Evolutionary conservation across 2,113 vertebrate species (phyloP).

Genomic region (Mustelus asterias): DNA sequence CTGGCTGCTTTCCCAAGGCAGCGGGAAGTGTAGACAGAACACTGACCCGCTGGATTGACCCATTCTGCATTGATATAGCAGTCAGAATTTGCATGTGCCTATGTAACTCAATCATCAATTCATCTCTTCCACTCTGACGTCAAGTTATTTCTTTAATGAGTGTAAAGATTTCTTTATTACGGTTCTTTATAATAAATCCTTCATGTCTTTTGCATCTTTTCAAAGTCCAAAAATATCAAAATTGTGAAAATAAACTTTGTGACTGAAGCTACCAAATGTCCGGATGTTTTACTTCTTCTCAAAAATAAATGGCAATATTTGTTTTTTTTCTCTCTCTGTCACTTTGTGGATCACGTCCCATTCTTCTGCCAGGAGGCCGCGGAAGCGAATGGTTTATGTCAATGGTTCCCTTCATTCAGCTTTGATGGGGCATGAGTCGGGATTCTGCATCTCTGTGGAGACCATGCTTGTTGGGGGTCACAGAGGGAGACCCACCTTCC

Average conservation of each 20-base stretch:
- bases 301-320: background rate
- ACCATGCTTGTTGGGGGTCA: background rate
- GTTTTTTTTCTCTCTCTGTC: background rate
- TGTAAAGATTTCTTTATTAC: slow-evolving; percentile 14
- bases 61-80: background rate
- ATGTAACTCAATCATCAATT: background rate
- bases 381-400: background rate
- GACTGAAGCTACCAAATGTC: background rate
- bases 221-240: background rate
- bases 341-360: background rate
- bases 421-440: background rate
- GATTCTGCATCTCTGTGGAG: background rate
- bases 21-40: too few species aligned
- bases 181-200: background rate
- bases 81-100: background rate
- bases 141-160: background rate
- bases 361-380: background rate
- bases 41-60: too few species aligned
- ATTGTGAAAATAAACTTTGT: background rate
- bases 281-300: background rate
- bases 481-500: background rate
- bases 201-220: background rate
- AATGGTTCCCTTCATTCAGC: background rate
- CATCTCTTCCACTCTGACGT: background rate
- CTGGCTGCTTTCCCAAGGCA: too few species aligned